Evolutionary conservation across 2,113 vertebrate species (phyloP), one percentile per base, ranked within the genome.

Genomic region (Zapornia atra): DNA sequence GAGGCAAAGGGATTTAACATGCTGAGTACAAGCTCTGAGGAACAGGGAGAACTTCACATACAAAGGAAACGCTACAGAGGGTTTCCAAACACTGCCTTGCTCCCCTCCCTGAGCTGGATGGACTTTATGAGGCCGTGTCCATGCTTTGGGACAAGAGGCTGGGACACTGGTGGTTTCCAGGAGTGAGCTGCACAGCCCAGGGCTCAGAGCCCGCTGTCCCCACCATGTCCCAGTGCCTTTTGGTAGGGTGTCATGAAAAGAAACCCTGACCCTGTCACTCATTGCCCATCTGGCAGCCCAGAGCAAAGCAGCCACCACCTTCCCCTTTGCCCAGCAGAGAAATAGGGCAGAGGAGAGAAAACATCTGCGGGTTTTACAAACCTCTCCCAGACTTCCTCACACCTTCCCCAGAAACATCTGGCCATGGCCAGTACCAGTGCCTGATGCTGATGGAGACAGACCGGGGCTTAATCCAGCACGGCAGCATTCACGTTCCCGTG

Each of bases 401-500:
- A 61, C 70, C 66, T 73, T 93, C 31, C 75, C 60, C 85, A 82
- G 61, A 21, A 76, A 51, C 66, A 57, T n/a, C 61, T 79, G 75
- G 25, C 3, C 2, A 13, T 12, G 38, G 26, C n/a, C 73, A 46
- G 51, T 11, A 3, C 17, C 8, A 0, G n/a, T 73, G 78, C 18
- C 24, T 53, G 76, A 72, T 34, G 34, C 57, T 77, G 75, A 38
- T 51, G 57, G 63, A 54, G 48, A 51, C 0, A 6, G 63, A 42
- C 0, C 0, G 13, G 54, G 70, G 22, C 4, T 87, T 34, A 46
- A 48, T n/a, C 78, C 8, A 2, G n/a, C 61, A 3, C 2, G 0
- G 65, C 3, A 0, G 54, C 0, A 0, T 29, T 72, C 64, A 10
- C 4, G 7, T 63, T 64, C 82, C 61, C 0, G 0, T 2, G 26